Percentiles rank a stretch among this genome's conserved stretches.
phyloP scores from a whole-genome alignment of 37 sponge, comb jelly and placozoan species.

The Hexactinellida sp. region DNA sequence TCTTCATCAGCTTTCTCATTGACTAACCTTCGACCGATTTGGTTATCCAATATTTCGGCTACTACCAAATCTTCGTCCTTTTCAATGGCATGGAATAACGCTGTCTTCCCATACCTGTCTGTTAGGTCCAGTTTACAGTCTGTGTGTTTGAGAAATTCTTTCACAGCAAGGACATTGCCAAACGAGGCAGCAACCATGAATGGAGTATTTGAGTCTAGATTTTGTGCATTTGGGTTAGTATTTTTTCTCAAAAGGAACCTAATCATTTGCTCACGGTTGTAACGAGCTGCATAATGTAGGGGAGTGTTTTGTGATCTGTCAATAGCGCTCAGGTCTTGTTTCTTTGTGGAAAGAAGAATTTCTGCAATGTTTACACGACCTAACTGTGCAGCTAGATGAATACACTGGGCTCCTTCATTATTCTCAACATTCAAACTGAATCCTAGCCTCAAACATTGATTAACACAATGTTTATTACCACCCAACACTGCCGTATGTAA shows the following conservation, averaged over 20 bases:
- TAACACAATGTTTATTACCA: neutral
- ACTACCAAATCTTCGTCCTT: neutral
- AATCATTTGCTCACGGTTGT: constrained; percentile 33
- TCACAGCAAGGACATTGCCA: neutral
- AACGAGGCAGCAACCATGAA: neutral
- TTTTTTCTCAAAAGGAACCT: neutral
- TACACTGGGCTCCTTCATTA: constrained; percentile 10
- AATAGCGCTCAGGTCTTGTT: constrained; percentile 11
- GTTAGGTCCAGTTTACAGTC: neutral
- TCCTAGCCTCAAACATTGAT: neutral
- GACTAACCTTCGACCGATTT: neutral
- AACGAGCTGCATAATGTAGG: constrained; percentile 73
- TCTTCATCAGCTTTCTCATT: neutral
- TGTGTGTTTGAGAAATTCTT: neutral
- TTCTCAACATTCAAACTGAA: neutral
- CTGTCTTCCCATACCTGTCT: neutral
- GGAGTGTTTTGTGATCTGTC: constrained; percentile 40
- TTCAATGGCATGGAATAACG: neutral
- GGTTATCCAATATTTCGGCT: neutral
- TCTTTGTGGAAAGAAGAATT: neutral
- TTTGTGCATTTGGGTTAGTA: neutral
- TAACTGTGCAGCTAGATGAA: neutral
- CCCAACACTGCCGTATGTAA: constrained; percentile 3
- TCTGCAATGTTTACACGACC: neutral
- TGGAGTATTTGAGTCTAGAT: neutral